Evolutionary conservation across 1,140 invertebrate species (phyloP).

Genomic region (Helicoverpa zea): DNA sequence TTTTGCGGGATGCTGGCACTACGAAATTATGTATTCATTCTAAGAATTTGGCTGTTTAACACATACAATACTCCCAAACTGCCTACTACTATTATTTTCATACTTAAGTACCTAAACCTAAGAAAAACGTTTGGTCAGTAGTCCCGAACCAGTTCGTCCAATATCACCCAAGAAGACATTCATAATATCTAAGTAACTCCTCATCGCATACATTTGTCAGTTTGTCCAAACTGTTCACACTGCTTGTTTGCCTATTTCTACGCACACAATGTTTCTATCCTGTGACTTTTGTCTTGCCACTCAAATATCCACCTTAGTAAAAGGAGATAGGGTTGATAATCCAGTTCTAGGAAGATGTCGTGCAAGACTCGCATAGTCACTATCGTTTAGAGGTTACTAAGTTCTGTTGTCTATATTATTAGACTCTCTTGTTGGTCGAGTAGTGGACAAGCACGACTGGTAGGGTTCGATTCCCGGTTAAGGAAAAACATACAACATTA

Average conservation of each 20-base stretch:
- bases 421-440: background rate
- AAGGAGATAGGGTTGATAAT: background rate
- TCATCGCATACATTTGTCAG: slow-evolving; percentile 40
- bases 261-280: slow-evolving; percentile 8
- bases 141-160: slow-evolving; percentile 15
- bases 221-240: slow-evolving; percentile 55
- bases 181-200: background rate
- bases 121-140: background rate
- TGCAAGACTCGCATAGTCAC: background rate
- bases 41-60: too few relatives aligned
- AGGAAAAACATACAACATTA: too few relatives aligned
- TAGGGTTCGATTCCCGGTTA: too few relatives aligned
- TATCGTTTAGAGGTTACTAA: slow-evolving; percentile 22
- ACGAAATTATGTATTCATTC: too few relatives aligned
- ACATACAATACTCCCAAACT: too few relatives aligned
- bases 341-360: background rate
- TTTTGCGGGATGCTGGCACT: background rate
- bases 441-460: too few relatives aligned
- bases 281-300: background rate
- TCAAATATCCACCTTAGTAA: background rate
- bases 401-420: slow-evolving; percentile 22
- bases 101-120: too few relatives aligned
- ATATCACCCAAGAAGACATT: slow-evolving; percentile 46
- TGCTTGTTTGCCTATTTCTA: slow-evolving; percentile 38
- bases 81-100: too few relatives aligned